phyloP scores from a whole-genome alignment of 1,140 invertebrate genomes.

The Phenacoccus solenopsis region DNA sequence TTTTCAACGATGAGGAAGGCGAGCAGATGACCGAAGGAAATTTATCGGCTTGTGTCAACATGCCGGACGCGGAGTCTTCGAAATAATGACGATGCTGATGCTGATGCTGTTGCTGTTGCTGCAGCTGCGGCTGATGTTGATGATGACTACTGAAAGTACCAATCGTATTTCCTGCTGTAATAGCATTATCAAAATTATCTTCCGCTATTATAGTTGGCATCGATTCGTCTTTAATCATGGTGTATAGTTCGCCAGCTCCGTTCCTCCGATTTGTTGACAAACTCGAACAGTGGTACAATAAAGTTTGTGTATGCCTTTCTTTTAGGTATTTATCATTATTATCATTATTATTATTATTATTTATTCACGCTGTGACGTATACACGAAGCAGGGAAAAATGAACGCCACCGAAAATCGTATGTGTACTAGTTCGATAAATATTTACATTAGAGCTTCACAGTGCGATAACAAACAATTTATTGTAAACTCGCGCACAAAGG shows the following conservation, averaged over 20 bases:
- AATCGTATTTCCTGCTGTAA: neutral
- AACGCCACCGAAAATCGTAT: neutral
- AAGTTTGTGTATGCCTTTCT: too few species aligned
- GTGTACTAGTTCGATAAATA: neutral
- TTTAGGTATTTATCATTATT: too few species aligned
- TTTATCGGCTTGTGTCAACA: neutral
- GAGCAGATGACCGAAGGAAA: neutral
- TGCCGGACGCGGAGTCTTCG: neutral
- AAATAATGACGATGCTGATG: neutral
- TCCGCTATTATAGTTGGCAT: neutral
- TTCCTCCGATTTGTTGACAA: too few species aligned
- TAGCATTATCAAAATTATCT: neutral
- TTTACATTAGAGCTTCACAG: too few species aligned
- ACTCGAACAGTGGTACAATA: too few species aligned
- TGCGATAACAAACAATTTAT: slow-evolving; percentile 8
- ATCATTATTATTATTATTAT: too few species aligned
- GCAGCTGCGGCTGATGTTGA: neutral
- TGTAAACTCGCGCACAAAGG: neutral
- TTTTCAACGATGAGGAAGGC: neutral
- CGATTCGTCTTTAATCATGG: neutral
- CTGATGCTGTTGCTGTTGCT: neutral
- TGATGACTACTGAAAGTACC: neutral
- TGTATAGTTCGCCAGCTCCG: too few species aligned
- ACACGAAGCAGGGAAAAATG: neutral
- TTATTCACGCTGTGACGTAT: too few species aligned